phyloP scores from a whole-genome alignment of 2,113 vertebrate species.

The Ciconia boyciana region DNA sequence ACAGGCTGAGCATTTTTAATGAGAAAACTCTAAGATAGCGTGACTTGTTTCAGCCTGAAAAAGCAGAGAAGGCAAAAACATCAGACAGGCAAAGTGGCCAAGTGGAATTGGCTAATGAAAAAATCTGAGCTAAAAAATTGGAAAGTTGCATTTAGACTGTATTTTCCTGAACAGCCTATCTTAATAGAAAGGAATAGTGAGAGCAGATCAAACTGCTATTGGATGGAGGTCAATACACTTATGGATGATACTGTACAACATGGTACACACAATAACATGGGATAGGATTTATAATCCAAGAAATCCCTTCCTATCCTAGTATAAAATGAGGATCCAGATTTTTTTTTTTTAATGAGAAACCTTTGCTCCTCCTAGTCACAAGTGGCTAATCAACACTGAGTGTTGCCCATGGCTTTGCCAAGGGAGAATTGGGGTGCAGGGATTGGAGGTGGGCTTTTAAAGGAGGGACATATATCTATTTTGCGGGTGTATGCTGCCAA shows the following conservation, averaged over 20 bases:
- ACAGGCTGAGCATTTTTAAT: not conserved
- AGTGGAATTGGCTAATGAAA: not conserved
- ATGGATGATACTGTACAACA: not conserved
- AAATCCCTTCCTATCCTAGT: not conserved
- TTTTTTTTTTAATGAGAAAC: not conserved
- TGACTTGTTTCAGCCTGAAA: not conserved
- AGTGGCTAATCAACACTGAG: not conserved
- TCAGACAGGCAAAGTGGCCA: not conserved
- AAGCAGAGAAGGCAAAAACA: not conserved
- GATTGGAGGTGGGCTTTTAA: not conserved
- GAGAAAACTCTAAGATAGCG: not conserved
- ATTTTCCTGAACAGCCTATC: not conserved
- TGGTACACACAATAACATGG: not conserved
- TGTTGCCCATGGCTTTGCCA: not conserved
- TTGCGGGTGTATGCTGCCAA: not conserved
- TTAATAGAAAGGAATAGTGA: not conserved
- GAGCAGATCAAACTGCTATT: not conserved
- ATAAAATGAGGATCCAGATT: not conserved
- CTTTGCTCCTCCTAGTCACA: not conserved
- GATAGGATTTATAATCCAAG: not conserved
- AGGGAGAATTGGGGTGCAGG: not conserved
- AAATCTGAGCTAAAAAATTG: not conserved
- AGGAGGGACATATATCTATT: fast-evolving
- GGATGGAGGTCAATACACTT: not conserved
- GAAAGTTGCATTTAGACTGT: not conserved